A percentile compares a stretch with the other conserved stretches of the same genome.
Conservation (phyloP, 1,140 invertebrate genomes). For the Campoletis sonorensis region DNA sequence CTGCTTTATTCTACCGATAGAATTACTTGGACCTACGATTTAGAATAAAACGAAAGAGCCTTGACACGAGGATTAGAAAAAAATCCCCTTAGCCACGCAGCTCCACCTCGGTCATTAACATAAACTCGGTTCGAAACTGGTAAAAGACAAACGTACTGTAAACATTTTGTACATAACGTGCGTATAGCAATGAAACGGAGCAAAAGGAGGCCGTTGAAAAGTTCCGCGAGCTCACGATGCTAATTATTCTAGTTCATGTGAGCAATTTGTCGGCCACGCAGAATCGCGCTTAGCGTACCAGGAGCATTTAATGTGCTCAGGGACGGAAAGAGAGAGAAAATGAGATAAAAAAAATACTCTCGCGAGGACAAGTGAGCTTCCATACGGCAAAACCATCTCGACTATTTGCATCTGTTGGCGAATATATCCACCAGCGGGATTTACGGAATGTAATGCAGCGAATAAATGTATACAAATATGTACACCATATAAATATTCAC, state of each 20-base stretch:
- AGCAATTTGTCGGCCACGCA: conserved; percentile 71
- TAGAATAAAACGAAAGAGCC: neutral
- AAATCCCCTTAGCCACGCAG: neutral
- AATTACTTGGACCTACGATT: too few species aligned
- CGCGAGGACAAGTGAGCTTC: conserved; percentile 50
- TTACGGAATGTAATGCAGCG: conserved; percentile 49
- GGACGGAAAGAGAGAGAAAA: neutral
- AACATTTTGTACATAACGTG: conserved; percentile 5
- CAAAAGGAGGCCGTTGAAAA: conserved; percentile 26
- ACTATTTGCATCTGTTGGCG: conserved; percentile 70
- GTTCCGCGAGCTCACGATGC: conserved; percentile 63
- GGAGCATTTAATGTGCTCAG: conserved; percentile 66
- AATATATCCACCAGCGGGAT: conserved; percentile 60
- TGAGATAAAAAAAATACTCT: conserved; percentile 4
- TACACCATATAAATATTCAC: neutral
- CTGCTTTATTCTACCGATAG: too few species aligned
- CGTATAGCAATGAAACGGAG: conserved; percentile 9
- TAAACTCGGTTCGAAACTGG: neutral
- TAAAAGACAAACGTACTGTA: neutral
- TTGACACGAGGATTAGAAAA: neutral
- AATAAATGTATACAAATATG: neutral
- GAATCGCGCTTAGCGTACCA: conserved; percentile 52
- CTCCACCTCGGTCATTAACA: conserved; percentile 1
- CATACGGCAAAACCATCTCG: conserved; percentile 58
- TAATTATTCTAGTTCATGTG: conserved; percentile 73